A percentile compares a stretch with the other conserved stretches of the same genome.
Conservation (phyloP, 2,797 vertebrate genomes). For the Adrianichthys oophorus region DNA sequence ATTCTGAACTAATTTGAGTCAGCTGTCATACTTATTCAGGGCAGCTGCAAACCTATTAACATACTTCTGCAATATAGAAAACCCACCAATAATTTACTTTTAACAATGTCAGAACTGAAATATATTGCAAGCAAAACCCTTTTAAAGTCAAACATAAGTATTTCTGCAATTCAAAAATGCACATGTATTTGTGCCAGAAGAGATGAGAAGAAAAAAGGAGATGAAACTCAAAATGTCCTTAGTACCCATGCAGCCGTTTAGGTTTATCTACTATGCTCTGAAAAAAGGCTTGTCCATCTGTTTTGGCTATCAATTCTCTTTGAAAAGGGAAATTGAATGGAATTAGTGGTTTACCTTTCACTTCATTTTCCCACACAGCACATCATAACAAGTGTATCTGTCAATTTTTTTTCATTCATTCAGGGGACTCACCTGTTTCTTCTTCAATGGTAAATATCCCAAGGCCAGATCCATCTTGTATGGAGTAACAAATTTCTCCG, state of each 20-base stretch:
- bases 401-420: not conserved
- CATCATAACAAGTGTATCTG: constrained; percentile 16
- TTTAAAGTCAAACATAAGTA: constrained; percentile 8
- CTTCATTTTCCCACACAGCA: constrained; percentile 33
- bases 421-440: constrained; percentile 87
- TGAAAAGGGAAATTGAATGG: constrained; percentile 54
- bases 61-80: constrained; percentile 59
- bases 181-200: constrained; percentile 4
- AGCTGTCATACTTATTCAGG: constrained; percentile 68
- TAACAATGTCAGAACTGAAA: constrained; percentile 18
- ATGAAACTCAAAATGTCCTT: constrained; percentile 46
- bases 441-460: constrained; percentile 94
- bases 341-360: constrained; percentile 55
- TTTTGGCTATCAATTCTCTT: constrained; percentile 55
- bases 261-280: constrained; percentile 72
- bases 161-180: constrained; percentile 21
- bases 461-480: constrained; percentile 93
- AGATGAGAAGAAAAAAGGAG: constrained; percentile 10
- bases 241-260: constrained; percentile 58
- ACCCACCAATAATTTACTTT: constrained; percentile 40
- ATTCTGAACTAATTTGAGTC: constrained; percentile 74
- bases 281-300: constrained; percentile 75
- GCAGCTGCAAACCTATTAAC: constrained; percentile 66
- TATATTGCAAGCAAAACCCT: not conserved
- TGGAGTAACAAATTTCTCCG: constrained; percentile 92